Evolutionary conservation across 1,140 invertebrate species (phyloP).

Genomic region (Drosophila littoralis): DNA sequence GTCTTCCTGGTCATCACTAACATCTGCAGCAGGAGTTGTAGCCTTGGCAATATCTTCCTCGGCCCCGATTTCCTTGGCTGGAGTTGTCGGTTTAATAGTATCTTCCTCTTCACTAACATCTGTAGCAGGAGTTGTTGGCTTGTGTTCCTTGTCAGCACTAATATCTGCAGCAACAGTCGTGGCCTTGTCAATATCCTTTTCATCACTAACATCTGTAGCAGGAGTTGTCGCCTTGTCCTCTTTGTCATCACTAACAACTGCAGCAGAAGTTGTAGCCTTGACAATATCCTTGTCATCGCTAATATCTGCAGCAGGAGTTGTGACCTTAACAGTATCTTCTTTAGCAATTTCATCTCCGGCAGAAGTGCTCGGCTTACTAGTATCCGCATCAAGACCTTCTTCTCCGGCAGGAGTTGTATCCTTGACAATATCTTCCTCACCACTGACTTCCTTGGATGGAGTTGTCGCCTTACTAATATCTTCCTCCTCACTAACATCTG

Average conservation of each 20-base stretch:
- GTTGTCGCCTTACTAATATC: slow-evolving; percentile 15
- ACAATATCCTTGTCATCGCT: slow-evolving; percentile 1
- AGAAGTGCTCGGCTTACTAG: slow-evolving; percentile 10
- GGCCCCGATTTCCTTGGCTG: not conserved
- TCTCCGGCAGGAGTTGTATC: slow-evolving; percentile 6
- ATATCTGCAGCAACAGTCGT: slow-evolving; percentile 11
- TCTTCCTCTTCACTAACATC: slow-evolving; percentile 6
- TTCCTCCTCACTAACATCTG: slow-evolving; percentile 1
- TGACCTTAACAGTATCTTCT: slow-evolving; percentile 6
- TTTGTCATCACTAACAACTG: too few species aligned
- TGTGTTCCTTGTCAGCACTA: too few species aligned
- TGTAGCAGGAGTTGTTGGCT: not conserved
- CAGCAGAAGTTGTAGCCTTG: slow-evolving; percentile 18
- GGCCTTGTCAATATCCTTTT: slow-evolving; percentile 3
- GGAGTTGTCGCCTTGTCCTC: not conserved
- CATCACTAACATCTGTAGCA: slow-evolving; percentile 2
- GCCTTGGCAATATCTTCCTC: slow-evolving; percentile 7
- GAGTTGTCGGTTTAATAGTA: slow-evolving; percentile 6
- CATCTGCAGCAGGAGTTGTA: slow-evolving; percentile 9
- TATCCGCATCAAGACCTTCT: slow-evolving; percentile 4
- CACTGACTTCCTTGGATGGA: slow-evolving; percentile 18
- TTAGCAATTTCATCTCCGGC: not conserved
- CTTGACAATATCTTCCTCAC: slow-evolving; percentile 10
- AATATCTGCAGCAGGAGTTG: slow-evolving; percentile 3
- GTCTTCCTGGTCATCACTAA: slow-evolving; percentile 7